Evolutionary conservation across 2,797 vertebrate species (phyloP).

Genomic region (Florisuga fusca): DNA sequence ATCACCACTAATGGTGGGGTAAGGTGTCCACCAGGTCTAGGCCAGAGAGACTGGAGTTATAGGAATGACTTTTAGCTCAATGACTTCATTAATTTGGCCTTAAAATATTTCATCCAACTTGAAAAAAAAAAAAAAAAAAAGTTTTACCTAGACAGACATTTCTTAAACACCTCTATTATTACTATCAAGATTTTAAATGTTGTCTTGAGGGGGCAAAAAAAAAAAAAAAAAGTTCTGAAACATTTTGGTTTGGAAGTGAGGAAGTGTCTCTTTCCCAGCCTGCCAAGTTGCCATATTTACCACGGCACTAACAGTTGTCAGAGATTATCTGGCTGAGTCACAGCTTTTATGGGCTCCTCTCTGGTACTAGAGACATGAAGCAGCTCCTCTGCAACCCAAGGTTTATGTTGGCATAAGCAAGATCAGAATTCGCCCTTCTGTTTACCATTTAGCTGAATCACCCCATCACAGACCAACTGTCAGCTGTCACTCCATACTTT

Average conservation of each 20-base stretch:
- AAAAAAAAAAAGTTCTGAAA: background rate
- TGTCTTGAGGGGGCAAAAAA: background rate
- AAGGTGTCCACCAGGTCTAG: background rate
- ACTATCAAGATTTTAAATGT: background rate
- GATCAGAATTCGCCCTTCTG: constrained; percentile 70
- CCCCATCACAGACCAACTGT: constrained; percentile 73
- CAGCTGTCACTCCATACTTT: constrained; percentile 72
- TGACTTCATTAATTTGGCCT: background rate
- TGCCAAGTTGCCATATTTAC: constrained; percentile 70
- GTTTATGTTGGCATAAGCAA: constrained; percentile 63
- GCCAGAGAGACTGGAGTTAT: accelerated
- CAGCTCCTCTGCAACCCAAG: constrained; percentile 66
- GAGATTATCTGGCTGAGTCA: constrained; percentile 73
- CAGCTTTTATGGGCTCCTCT: constrained; percentile 62
- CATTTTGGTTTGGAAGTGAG: constrained; percentile 8
- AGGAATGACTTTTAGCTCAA: background rate
- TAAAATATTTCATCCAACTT: background rate
- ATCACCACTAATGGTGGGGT: accelerated
- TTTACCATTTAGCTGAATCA: constrained; percentile 75
- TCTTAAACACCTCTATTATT: background rate
- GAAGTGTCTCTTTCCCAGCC: constrained; percentile 37
- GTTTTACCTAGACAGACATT: background rate
- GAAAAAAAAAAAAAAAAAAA: background rate
- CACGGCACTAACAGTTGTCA: constrained; percentile 62
- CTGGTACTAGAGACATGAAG: constrained; percentile 1